Base-by-base conservation (phyloP, 2,888 invertebrate genomes). In the Agriopis marginaria region DNA sequence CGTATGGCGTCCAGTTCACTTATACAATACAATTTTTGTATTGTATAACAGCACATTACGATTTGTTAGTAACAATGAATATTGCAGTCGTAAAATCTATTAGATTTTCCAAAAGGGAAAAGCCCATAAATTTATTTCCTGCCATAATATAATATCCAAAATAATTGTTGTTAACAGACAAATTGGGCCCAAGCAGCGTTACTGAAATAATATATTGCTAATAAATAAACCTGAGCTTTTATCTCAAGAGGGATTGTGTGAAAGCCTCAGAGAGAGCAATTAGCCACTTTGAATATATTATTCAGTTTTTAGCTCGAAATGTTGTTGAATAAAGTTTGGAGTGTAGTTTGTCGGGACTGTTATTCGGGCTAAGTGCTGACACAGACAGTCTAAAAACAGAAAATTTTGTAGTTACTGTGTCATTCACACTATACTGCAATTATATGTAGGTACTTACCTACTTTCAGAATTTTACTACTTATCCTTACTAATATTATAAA, bases 221-320 rank as follows among this genome's bases (percentile, higher is more conserved):
- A 66, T 61, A 72, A 69, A 72, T 70, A 65, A 68, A 68, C 65
- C 53, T 53, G 50, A 66, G 69, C 7, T 56, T 23, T 67, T 51
- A 49, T 68, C 51, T 49, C 65, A 5, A 23, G 51, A 45, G 59
- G 47, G 55, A 55, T 49, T 58, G 39, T 32, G n/a, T 62, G 51
- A 58, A 58, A 61, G 54, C 56, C 50, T 32, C 44, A 51, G 58
- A 53, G 63, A 58, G 51, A 39, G 63, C 58, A 68, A 68, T 68
- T 68, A 68, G 47, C 51, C n/a, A 23, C 11, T 68, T 47, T 53
- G 53, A 51, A 59, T 68, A 58, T 53, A 63, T 53, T 56, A 58
- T 47, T 47, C 32, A n/a, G 55, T 47, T 62, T 45, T 54, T 32
- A 42, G 40, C 32, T 45, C 23, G 17, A 54, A 66, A 54, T 53